Percentiles rank a stretch among this genome's conserved stretches.
phyloP scores from a whole-genome alignment of 2,113 vertebrate genomes.

The Gasterosteus nipponicus region DNA sequence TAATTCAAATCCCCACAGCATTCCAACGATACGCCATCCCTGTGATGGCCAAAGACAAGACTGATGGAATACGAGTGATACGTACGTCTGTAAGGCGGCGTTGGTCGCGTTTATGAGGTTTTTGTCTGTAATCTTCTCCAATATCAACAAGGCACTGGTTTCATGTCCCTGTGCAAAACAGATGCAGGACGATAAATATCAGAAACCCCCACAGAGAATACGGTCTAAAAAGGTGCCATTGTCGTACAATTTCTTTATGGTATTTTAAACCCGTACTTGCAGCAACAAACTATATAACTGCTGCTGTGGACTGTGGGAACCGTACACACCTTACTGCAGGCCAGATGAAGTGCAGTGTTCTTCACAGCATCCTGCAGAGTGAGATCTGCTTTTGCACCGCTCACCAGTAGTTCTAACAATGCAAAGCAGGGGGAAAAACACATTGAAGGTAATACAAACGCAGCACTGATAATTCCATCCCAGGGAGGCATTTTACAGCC shows the following conservation, averaged over 20 bases:
- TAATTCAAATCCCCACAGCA: constrained; percentile 8
- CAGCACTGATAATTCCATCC: neutral
- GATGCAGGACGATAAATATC: neutral
- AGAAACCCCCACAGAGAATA: neutral
- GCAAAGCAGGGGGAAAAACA: neutral
- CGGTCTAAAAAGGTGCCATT: neutral
- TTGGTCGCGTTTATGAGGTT: constrained; percentile 99
- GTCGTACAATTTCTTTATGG: neutral
- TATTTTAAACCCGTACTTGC: neutral
- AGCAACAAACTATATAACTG: neutral
- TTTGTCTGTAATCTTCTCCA: constrained; percentile 97
- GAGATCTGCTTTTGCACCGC: constrained; percentile 97
- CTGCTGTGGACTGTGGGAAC: constrained; percentile 13
- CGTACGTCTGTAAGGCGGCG: constrained; percentile 97
- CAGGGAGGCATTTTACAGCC: neutral
- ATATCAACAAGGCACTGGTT: constrained; percentile 99
- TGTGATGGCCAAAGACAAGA: neutral
- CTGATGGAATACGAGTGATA: constrained; percentile 38
- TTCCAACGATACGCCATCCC: neutral
- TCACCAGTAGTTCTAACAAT: constrained; percentile 92
- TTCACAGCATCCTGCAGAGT: constrained; percentile 94
- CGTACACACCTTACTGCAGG: constrained; percentile 94
- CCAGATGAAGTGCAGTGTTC: constrained; percentile 98
- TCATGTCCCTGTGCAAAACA: constrained; percentile 91
- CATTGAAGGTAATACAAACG: neutral